These are phyloP conservation scores for Timandra comae DNA, from an alignment of 2,888 invertebrate genomes.

Conservation along the genomic window DNA sequence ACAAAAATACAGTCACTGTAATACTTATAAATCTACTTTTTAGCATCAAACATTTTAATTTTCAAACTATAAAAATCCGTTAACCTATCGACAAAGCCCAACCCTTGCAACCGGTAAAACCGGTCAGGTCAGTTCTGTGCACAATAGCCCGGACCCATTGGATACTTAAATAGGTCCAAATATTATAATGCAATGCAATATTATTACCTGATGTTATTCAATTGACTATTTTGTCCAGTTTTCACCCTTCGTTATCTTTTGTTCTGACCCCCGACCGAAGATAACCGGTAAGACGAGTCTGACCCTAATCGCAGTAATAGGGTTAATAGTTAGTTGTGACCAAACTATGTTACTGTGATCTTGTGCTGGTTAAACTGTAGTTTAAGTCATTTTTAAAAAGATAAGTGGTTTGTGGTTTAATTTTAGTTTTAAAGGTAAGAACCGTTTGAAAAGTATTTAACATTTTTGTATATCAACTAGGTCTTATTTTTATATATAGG, in stretches of 20 bases:
- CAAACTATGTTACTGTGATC: constrained; percentile 42
- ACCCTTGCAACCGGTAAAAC: constrained; percentile 47
- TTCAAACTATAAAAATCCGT: not conserved
- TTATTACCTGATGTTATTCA: constrained; percentile 51
- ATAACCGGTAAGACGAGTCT: constrained; percentile 76
- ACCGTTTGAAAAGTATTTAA: no score
- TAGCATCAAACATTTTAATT: no score
- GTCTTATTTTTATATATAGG: no score
- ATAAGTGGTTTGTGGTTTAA: no score
- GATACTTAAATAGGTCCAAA: constrained; percentile 77
- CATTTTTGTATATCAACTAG: no score
- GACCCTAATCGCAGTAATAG: constrained; percentile 49
- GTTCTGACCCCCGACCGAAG: constrained; percentile 51
- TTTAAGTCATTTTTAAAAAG: constrained; percentile 2
- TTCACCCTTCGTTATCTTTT: constrained; percentile 58
- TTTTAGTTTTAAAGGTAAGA: no score
- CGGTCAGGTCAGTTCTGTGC: constrained; percentile 73
- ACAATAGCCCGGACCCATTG: constrained; percentile 64
- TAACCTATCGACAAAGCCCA: constrained; percentile 24
- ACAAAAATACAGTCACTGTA: no score
- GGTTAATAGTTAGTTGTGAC: constrained; percentile 60
- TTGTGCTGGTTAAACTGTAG: constrained; percentile 18
- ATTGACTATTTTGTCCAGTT: constrained; percentile 66
- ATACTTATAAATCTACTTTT: no score
- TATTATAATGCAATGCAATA: constrained; percentile 66